phyloP scores from a whole-genome alignment of 2,888 invertebrate species.

The Ormyrus thymus region DNA sequence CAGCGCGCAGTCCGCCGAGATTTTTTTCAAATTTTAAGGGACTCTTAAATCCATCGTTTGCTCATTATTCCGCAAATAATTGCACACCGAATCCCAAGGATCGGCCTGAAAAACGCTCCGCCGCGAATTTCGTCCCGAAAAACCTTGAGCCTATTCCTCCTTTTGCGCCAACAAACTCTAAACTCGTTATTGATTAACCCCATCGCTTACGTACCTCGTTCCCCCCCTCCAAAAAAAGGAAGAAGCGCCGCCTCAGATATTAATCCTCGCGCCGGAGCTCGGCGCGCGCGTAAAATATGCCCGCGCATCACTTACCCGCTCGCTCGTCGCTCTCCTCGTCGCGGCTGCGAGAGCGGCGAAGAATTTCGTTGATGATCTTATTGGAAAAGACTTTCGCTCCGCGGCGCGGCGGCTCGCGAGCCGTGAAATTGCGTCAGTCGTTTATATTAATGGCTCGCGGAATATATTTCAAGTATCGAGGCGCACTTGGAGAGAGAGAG shows the following conservation, averaged over 20 bases:
- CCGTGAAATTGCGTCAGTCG: conserved; percentile 45
- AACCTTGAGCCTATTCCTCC: not conserved
- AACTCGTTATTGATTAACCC: not conserved
- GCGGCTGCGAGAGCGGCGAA: not conserved
- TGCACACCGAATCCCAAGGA: too few relatives aligned
- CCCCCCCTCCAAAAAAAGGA: not conserved
- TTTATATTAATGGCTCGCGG: conserved; percentile 42
- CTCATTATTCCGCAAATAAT: too few relatives aligned
- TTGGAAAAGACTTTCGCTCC: conserved; percentile 42
- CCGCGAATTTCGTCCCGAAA: not conserved
- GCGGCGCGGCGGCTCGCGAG: too few relatives aligned
- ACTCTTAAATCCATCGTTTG: too few relatives aligned
- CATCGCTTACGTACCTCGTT: not conserved
- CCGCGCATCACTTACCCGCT: conserved; percentile 17
- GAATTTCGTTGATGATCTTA: conserved; percentile 38
- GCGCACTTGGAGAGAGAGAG: not conserved
- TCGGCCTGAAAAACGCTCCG: too few relatives aligned
- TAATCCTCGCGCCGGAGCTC: not conserved
- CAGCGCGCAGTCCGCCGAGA: not conserved
- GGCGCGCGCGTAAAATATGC: not conserved
- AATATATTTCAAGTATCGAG: conserved; percentile 42
- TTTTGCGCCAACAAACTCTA: not conserved
- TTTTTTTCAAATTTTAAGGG: not conserved
- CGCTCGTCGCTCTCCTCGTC: not conserved
- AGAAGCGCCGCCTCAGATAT: not conserved